Base-by-base conservation (phyloP, 2,888 invertebrate species). In the Pseudococcus jackbeardsleyi region DNA sequence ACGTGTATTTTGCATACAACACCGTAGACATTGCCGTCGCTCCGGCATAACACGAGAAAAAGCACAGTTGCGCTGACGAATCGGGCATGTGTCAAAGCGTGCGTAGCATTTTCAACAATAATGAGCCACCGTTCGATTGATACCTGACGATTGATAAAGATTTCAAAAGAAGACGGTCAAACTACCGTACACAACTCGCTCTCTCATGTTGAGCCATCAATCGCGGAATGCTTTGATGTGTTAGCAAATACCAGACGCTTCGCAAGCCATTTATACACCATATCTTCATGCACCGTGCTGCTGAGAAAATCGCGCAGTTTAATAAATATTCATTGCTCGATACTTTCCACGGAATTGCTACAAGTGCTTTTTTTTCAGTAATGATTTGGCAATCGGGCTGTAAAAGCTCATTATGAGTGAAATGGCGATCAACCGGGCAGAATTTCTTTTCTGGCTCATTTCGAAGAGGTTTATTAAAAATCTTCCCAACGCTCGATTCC, bases 71-170 rank as follows among this genome's bases (percentile, higher is more conserved):
- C 12, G 17, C 17, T 50, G 86, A 86, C 59, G 59, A 64, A 86
- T 42, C 39, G 46, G 72, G 86, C 86, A 86, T 86, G 86, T 86
- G 86, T 86, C 86, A 72, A 86, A 86, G 72, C 86, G 86, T 86
- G 86, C 86, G 72, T 72, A 64, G 86, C 72, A 86, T 86, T 86
- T 86, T 72, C 86, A 86, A 86, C 86, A 86, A 86, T 86, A 86
- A 86, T 86, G 86, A 86, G 86, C 86, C 86, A 86, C 68, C 77
- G 64, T 86, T 33, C 86, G 86, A 86, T 86, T 86, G 86, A 86
- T 86, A 68, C 64, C 86, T 72, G 86, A 86, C 86, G 86, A 86
- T 72, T 86, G 86, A 86, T 86, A 86, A 86, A 86, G 86, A 86
- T 86, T 86, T 86, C 86, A 86, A 50, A 50, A 50, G 50, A 86